A percentile compares a stretch with the other conserved stretches of the same genome.
These are phyloP conservation scores for Polymixis flavicincta DNA, from an alignment of 2,888 invertebrate species.

Conservation along the genomic window DNA sequence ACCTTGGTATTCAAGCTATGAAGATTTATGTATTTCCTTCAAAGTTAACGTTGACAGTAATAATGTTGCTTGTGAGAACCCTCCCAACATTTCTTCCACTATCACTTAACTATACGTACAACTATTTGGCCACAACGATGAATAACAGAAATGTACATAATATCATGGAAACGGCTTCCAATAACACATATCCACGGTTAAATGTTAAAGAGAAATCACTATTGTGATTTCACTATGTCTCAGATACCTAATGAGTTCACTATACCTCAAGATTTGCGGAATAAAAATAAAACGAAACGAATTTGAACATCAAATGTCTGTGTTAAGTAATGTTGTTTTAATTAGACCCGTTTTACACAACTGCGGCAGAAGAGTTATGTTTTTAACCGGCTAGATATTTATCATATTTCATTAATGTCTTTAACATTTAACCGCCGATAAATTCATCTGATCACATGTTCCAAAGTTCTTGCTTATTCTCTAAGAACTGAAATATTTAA, in stretches of 20 bases:
- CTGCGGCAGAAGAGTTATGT: not conserved
- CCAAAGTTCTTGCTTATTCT: conserved; percentile 47
- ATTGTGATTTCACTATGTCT: too few relatives aligned
- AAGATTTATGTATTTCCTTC: too few relatives aligned
- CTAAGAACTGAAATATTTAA: conserved; percentile 56
- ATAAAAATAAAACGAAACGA: too few relatives aligned
- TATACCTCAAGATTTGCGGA: too few relatives aligned
- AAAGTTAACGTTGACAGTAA: not conserved
- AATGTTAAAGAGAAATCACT: conserved; percentile 30
- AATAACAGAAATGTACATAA: conserved; percentile 56
- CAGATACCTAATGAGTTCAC: too few relatives aligned
- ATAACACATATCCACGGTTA: conserved; percentile 19
- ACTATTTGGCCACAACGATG: conserved; percentile 70
- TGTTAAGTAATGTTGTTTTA: not conserved
- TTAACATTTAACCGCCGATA: conserved; percentile 46
- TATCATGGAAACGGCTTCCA: conserved; percentile 33
- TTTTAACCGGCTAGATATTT: not conserved
- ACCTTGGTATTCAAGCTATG: not conserved
- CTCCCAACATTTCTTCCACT: conserved; percentile 39
- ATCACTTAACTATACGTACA: conserved; percentile 61
- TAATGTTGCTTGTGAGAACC: conserved; percentile 2
- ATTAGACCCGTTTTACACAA: not conserved
- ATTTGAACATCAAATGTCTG: too few relatives aligned
- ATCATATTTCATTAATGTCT: not conserved
- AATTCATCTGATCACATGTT: conserved; percentile 34